These are phyloP conservation scores for Toxotes chatareus DNA, from an alignment of 2,113 vertebrate genomes.

Conservation along the genomic window DNA sequence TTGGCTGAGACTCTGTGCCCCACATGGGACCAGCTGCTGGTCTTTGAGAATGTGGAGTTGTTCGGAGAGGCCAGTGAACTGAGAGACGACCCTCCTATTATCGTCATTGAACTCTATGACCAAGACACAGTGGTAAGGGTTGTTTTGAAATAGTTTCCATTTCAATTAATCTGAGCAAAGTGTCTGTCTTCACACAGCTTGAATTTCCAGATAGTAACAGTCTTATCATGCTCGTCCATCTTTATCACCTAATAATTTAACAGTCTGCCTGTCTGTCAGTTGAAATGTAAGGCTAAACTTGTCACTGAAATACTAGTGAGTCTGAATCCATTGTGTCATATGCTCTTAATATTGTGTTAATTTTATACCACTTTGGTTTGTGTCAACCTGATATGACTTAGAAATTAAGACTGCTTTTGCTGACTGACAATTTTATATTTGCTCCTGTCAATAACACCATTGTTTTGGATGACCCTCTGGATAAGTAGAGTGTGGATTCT, in stretches of 20 bases:
- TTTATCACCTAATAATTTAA: slow-evolving; percentile 27
- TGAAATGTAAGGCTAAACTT: slow-evolving; percentile 32
- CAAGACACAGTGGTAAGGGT: slow-evolving; percentile 92
- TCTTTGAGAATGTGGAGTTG: slow-evolving; percentile 93
- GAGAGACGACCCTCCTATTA: slow-evolving; percentile 94
- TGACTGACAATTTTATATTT: slow-evolving; percentile 73
- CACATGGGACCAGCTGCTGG: slow-evolving; percentile 96
- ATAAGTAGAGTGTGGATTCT: slow-evolving; percentile 85
- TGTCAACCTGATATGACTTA: slow-evolving; percentile 24
- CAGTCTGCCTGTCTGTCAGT: slow-evolving; percentile 21
- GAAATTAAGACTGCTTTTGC: slow-evolving; percentile 60
- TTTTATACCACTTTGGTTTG: background rate
- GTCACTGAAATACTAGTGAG: slow-evolving; percentile 1
- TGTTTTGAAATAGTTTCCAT: slow-evolving; percentile 23
- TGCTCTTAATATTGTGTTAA: background rate
- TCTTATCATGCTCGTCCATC: slow-evolving; percentile 3
- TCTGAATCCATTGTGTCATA: slow-evolving; percentile 1
- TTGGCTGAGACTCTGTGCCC: slow-evolving; percentile 96
- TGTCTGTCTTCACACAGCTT: slow-evolving; percentile 7
- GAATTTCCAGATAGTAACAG: slow-evolving; percentile 14
- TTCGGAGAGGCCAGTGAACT: slow-evolving; percentile 92
- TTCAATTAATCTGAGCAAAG: slow-evolving; percentile 8
- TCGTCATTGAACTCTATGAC: slow-evolving; percentile 96
- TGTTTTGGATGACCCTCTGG: slow-evolving; percentile 79
- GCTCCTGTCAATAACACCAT: slow-evolving; percentile 72